A percentile compares a stretch with the other conserved stretches of the same genome.
Conservation (phyloP, 2,888 invertebrate species). For the Mythimna albipuncta region DNA sequence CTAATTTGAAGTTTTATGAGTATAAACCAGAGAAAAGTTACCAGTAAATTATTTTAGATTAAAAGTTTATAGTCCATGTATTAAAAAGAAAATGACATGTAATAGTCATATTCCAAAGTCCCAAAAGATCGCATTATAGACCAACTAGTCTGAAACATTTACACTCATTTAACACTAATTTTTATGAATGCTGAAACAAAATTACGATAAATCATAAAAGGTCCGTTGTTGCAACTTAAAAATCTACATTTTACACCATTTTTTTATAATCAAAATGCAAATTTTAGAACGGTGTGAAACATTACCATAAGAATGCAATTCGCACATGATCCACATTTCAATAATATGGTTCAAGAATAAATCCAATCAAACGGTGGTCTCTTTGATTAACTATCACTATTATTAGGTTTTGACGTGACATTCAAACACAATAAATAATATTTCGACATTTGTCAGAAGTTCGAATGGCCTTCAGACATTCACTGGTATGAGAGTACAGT, state of each 20-base stretch:
- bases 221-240: not conserved
- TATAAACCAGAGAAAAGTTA: slow-evolving; percentile 2
- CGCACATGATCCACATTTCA: slow-evolving; percentile 46
- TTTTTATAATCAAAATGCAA: slow-evolving; percentile 24
- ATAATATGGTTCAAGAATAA: slow-evolving; percentile 35
- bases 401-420: slow-evolving; percentile 64
- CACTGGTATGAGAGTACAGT: slow-evolving; percentile 57
- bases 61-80: not conserved
- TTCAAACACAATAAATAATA: slow-evolving; percentile 71
- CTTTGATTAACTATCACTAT: slow-evolving; percentile 45
- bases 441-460: slow-evolving; percentile 68
- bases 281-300: slow-evolving; percentile 21
- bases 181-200: not conserved
- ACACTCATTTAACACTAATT: too few relatives aligned
- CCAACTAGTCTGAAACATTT: not conserved
- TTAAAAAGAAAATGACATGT: not conserved
- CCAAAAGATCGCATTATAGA: not conserved
- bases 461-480: slow-evolving; percentile 69
- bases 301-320: slow-evolving; percentile 37
- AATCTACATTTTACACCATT: not conserved
- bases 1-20: slow-evolving; percentile 31
- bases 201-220: not conserved
- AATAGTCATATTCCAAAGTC: not conserved
- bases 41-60: slow-evolving; percentile 1
- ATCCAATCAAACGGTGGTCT: slow-evolving; percentile 31